A percentile compares a stretch with the other conserved stretches of the same genome.
phyloP scores from a whole-genome alignment of 92 coral and sea anemone genomes.

The Zoanthus gigantus region DNA sequence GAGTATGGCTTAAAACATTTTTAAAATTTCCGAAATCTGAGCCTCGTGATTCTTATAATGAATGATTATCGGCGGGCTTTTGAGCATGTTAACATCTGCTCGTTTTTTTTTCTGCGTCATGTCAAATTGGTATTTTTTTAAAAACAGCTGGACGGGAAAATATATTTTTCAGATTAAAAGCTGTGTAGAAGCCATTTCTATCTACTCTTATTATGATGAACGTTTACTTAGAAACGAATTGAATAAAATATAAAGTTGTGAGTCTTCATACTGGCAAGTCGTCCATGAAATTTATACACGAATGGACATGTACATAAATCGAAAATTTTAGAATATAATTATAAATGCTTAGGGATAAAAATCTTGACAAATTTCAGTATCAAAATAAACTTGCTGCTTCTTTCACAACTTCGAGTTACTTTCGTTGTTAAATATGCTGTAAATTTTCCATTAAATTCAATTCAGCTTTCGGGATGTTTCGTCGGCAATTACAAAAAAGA shows the following conservation, averaged over 20 bases:
- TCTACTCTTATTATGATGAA: no score
- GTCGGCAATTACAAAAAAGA: neutral
- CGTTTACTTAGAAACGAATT: no score
- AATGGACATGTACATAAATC: neutral
- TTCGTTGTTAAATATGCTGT: neutral
- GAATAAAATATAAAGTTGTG: neutral
- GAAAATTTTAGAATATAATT: neutral
- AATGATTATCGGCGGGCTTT: neutral
- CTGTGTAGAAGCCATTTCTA: no score
- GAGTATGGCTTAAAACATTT: no score
- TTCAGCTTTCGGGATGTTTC: neutral
- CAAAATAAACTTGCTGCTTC: neutral
- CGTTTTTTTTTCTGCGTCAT: neutral
- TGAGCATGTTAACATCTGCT: neutral
- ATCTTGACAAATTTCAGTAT: neutral
- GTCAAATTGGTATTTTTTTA: neutral
- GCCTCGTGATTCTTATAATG: neutral
- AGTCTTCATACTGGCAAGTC: neutral
- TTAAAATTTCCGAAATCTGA: no score
- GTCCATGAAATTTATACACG: neutral
- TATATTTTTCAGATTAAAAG: no score
- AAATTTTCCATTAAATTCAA: neutral
- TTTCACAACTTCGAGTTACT: neutral
- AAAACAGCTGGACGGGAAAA: no score
- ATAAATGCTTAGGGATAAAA: neutral